Conservation (phyloP, 2,797 vertebrate species). For the Pantherophis alleghaniensis region DNA sequence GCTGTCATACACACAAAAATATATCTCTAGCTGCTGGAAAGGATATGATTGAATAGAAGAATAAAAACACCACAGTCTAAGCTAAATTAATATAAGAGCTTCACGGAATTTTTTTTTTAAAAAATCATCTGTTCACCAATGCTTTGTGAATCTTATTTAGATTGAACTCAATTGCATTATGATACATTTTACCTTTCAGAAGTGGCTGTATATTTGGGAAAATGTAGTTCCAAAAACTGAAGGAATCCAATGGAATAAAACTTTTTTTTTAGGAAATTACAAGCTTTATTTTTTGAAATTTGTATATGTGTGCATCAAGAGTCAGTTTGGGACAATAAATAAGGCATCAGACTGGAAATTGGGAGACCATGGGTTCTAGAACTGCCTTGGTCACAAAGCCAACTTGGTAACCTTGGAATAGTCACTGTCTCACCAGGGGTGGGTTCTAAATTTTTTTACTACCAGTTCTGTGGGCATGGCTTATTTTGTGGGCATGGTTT, state of each 20-base stretch:
- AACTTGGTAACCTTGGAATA: not conserved
- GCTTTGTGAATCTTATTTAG: not conserved
- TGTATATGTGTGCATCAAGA: not conserved
- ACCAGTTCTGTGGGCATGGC: too few species aligned
- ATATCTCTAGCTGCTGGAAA: not conserved
- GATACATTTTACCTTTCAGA: not conserved
- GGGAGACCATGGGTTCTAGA: not conserved
- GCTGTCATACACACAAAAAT: not conserved
- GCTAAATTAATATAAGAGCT: not conserved
- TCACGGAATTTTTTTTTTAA: not conserved
- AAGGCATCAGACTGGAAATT: not conserved
- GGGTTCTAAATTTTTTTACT: too few species aligned
- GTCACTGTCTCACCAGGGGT: not conserved
- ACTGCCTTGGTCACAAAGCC: not conserved
- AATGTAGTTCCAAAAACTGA: not conserved
- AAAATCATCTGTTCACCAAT: not conserved
- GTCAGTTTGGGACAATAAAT: not conserved
- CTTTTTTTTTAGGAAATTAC: not conserved
- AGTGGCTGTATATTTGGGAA: not conserved
- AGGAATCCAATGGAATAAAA: not conserved
- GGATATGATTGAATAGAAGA: not conserved
- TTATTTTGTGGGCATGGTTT: too few species aligned
- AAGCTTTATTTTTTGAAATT: not conserved
- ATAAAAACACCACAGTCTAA: not conserved
- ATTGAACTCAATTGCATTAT: not conserved